Base-by-base conservation (phyloP, 2,888 invertebrate genomes). In the Latheticus oryzae region DNA sequence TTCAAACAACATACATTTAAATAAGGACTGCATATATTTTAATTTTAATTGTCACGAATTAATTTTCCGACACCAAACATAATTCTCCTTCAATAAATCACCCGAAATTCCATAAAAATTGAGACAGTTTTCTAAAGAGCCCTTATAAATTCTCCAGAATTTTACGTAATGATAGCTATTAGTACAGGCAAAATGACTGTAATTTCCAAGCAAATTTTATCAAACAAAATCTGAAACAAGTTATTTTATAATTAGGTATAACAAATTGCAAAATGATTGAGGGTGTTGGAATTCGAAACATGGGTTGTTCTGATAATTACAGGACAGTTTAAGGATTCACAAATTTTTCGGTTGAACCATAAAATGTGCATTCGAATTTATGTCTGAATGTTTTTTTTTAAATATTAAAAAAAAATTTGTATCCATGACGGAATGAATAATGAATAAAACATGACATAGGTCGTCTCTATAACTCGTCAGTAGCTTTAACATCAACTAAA, bases 261-360 rank as follows among this genome's bases (percentile, higher is more conserved):
- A 68, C 66, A 70, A 70, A 70, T 70, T 70, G 69, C 67, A 61
- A 65, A 70, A 70, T 70, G 70, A 70, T 70, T 70, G 67, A 63
- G 68, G 70, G 70, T 69, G 70, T 68, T 28, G 55, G 56, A 63
- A 60, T 54, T 64, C 35, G 47, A 42, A 53, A 60, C 58, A 37
- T 54, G 47, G 35, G 32, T 24, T 40, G 21, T 28, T 40, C 19
- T 37, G 33, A 16, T 52, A 52, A 52, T 52, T 42, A 52, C 52
- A 9, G 45, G n/a, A n/a, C n/a, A n/a, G n/a, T n/a, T 24, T 11
- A 8, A 8, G 37, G 17, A 45, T 28, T 45, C 17, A 28, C 30
- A n/a, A 12, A 21, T 23, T 11, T n/a, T 13, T 15, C 45, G 12
- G 45, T n/a, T n/a, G n/a, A 32, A 45, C 45, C 45, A 45, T 45